phyloP scores from a whole-genome alignment of 2,888 invertebrate genomes.

The Nemoura dubitans region DNA sequence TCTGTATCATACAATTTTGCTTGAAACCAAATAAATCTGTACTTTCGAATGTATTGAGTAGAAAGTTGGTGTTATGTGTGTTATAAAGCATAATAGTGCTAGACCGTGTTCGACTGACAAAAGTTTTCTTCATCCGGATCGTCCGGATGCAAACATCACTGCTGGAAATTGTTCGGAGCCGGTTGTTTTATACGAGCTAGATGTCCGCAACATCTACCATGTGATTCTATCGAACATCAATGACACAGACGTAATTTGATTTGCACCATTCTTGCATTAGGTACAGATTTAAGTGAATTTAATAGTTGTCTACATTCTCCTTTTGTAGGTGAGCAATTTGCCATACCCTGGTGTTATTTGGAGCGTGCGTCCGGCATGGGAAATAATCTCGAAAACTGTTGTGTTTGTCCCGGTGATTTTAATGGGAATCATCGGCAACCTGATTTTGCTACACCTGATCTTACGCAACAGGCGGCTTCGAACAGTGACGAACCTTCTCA shows the following conservation, averaged over 20 bases:
- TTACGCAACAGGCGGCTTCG: slow-evolving; percentile 69
- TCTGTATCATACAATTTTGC: not conserved
- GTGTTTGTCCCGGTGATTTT: slow-evolving; percentile 70
- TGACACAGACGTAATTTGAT: not conserved
- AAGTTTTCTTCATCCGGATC: not conserved
- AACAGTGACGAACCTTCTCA: slow-evolving; percentile 75
- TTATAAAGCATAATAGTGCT: not conserved
- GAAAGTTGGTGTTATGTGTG: not conserved
- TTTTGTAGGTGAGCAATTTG: not conserved
- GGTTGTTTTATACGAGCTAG: slow-evolving; percentile 9
- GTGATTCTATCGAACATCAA: not conserved
- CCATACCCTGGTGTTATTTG: slow-evolving; percentile 67
- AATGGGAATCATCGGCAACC: slow-evolving; percentile 74
- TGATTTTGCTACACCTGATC: slow-evolving; percentile 71
- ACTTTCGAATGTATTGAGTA: not conserved
- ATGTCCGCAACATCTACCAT: slow-evolving; percentile 28
- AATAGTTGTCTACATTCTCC: not conserved
- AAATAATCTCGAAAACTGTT: slow-evolving; percentile 69
- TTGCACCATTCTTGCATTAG: too few species aligned
- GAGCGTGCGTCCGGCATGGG: slow-evolving; percentile 67
- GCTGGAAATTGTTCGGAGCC: slow-evolving; percentile 7
- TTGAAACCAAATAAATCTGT: not conserved
- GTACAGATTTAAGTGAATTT: too few species aligned
- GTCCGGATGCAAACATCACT: not conserved
- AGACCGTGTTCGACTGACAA: not conserved